Conservation (phyloP, 2,113 vertebrate genomes). For the Manacus vitellinus region DNA sequence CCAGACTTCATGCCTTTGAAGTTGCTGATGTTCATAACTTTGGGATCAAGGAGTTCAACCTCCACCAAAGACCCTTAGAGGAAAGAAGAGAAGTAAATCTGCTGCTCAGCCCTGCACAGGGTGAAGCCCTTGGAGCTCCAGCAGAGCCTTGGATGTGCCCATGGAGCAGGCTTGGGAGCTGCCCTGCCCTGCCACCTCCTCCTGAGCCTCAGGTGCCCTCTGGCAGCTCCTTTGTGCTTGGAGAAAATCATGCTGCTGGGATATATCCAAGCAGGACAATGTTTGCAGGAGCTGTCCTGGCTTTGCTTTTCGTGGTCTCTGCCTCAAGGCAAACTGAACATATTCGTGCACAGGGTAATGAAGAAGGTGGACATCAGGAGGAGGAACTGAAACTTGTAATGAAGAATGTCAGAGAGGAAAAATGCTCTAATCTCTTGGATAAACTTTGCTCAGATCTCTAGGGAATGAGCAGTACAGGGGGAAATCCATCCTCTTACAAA, state of each 20-base stretch:
- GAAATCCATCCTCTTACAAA: not conserved
- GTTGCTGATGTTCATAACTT: not conserved
- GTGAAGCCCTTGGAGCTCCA: not conserved
- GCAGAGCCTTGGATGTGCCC: not conserved
- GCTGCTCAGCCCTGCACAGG: not conserved
- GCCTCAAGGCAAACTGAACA: not conserved
- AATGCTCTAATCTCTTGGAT: not conserved
- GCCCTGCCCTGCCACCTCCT: not conserved
- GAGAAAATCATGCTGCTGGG: not conserved
- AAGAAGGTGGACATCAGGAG: not conserved
- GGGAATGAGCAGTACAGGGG: not conserved
- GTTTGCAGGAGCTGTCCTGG: not conserved
- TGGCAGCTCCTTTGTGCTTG: not conserved
- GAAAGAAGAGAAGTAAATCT: not conserved
- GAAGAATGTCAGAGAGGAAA: not conserved
- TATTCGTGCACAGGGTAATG: not conserved
- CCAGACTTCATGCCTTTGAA: not conserved
- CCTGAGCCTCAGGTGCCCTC: not conserved
- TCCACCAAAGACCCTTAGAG: not conserved
- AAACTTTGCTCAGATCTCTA: not conserved
- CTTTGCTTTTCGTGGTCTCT: not conserved
- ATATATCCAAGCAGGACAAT: not conserved
- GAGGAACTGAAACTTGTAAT: not conserved
- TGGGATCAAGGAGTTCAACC: not conserved
- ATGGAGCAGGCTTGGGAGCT: not conserved